Conservation (phyloP, 2,888 invertebrate genomes). For the Scelioninae gen. 1 region DNA sequence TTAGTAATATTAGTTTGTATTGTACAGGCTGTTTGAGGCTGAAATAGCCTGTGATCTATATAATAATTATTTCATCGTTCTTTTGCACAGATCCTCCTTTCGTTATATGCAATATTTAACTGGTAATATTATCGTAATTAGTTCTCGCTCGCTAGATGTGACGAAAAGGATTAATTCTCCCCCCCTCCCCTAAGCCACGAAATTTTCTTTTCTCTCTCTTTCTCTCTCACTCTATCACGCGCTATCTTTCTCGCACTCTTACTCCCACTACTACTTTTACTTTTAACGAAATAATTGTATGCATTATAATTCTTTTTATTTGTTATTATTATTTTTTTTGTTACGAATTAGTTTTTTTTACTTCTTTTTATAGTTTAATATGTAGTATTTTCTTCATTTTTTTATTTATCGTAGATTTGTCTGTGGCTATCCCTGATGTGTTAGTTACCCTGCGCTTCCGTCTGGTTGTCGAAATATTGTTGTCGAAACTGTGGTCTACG, state of each 20-base stretch:
- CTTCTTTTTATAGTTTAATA: constrained; percentile 81
- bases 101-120: constrained; percentile 66
- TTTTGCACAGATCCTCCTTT: constrained; percentile 71
- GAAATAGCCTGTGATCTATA: constrained; percentile 77
- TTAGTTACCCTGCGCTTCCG: constrained; percentile 85
- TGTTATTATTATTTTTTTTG: constrained; percentile 66
- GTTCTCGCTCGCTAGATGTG: constrained; percentile 71
- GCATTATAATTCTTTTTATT: constrained; percentile 76
- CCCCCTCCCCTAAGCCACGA: constrained; percentile 65
- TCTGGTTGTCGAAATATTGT: constrained; percentile 85
- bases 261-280: constrained; percentile 71
- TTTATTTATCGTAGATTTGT: constrained; percentile 85
- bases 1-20: constrained; percentile 84
- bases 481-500: constrained; percentile 81
- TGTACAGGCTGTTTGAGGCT: constrained; percentile 81
- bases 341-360: constrained; percentile 80
- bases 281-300: constrained; percentile 81
- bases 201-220: constrained; percentile 4
- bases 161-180: constrained; percentile 59
- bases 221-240: constrained; percentile 54
- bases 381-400: constrained; percentile 78
- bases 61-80: constrained; percentile 74
- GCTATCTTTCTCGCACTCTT: constrained; percentile 63
- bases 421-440: constrained; percentile 85
- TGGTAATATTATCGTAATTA: constrained; percentile 72